Percentiles rank a stretch among this genome's conserved stretches.
These are phyloP conservation scores for Anthopleura xanthogrammica DNA, from an alignment of 92 coral and sea anemone species.

Conservation along the genomic window DNA sequence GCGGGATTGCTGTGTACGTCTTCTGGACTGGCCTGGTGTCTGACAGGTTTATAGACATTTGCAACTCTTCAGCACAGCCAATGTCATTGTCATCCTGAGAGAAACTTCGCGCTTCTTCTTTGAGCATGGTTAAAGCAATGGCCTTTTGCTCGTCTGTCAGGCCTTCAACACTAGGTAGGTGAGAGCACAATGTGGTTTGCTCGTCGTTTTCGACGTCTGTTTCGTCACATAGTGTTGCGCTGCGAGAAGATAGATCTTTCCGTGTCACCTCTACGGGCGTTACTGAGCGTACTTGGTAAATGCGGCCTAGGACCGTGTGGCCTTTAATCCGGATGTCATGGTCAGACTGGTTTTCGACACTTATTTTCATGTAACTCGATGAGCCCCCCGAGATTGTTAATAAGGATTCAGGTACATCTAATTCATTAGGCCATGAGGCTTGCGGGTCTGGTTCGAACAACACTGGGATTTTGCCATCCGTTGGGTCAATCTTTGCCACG, in stretches of 20 bases:
- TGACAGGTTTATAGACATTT: no score
- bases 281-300: conserved; percentile 37
- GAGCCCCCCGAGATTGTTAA: conserved; percentile 36
- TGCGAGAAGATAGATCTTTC: background rate
- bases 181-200: background rate
- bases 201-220: background rate
- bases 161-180: background rate
- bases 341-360: conserved; percentile 35
- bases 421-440: conserved; percentile 54
- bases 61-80: no score
- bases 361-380: conserved; percentile 31
- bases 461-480: conserved; percentile 56
- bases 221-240: conserved; percentile 10
- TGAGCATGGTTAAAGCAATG: no score
- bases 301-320: conserved; percentile 31
- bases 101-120: no score
- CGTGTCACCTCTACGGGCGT: conserved; percentile 33
- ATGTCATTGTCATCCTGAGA: no score
- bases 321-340: conserved; percentile 16
- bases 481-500: conserved; percentile 45
- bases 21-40: conserved; percentile 50
- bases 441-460: conserved; percentile 62
- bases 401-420: conserved; percentile 48
- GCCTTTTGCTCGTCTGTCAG: no score
- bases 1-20: conserved; percentile 49